These are phyloP conservation scores for Mellivora capensis DNA, from an alignment of 2,113 vertebrate species.

Conservation along the genomic window DNA sequence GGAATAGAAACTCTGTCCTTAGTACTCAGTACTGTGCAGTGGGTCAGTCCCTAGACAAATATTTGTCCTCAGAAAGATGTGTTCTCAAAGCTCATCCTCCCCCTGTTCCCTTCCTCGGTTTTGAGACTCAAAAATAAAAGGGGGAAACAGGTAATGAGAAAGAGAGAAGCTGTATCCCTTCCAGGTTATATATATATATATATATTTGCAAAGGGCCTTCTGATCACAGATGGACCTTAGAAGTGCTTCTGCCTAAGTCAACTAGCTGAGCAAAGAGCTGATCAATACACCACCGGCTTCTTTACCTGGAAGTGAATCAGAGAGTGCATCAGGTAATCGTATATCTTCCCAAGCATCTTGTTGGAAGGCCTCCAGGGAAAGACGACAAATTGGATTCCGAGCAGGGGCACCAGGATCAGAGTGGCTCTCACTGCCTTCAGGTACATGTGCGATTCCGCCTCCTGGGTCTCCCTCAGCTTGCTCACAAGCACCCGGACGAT, in stretches of 20 bases:
- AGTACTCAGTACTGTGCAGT: not conserved
- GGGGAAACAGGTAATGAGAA: not conserved
- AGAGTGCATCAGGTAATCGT: conserved; percentile 97
- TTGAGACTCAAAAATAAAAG: not conserved
- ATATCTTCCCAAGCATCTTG: conserved; percentile 92
- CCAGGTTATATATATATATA: not conserved
- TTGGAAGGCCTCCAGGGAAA: conserved; percentile 97
- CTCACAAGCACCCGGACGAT: conserved; percentile 96
- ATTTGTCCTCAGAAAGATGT: not conserved
- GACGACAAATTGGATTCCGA: conserved; percentile 97
- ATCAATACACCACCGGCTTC: not conserved
- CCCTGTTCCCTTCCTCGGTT: not conserved
- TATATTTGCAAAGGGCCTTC: not conserved
- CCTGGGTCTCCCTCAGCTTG: conserved; percentile 93
- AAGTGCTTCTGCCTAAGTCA: not conserved
- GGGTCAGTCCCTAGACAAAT: not conserved
- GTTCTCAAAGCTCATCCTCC: not conserved
- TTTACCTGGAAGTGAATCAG: conserved; percentile 97
- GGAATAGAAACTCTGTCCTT: not conserved
- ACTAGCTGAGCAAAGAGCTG: not conserved
- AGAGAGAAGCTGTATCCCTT: not conserved
- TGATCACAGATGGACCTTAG: not conserved
- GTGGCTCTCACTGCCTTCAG: conserved; percentile 99
- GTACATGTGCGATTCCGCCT: conserved; percentile 95
- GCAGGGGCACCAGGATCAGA: conserved; percentile 94